phyloP scores from a whole-genome alignment of 2,888 invertebrate species.

The Celastrina argiolus region DNA sequence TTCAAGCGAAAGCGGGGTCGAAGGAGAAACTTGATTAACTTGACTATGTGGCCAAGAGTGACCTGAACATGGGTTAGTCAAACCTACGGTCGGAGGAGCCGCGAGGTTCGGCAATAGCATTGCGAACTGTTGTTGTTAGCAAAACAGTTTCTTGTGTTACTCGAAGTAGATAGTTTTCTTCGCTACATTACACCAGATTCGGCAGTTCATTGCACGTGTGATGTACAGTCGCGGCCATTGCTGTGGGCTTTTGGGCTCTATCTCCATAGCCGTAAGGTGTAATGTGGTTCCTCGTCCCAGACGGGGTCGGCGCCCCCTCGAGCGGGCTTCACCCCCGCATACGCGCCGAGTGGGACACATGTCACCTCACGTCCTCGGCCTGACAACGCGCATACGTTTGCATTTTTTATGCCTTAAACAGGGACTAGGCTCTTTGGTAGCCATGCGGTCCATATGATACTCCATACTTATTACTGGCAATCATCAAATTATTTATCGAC shows the following conservation, averaged over 20 bases:
- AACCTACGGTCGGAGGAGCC: too few species aligned
- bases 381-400: slow-evolving; percentile 1
- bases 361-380: not conserved
- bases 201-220: slow-evolving; percentile 1
- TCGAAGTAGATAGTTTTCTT: not conserved
- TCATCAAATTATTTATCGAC: too few species aligned
- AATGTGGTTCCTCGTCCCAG: not conserved
- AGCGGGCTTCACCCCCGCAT: not conserved
- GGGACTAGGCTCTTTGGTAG: not conserved
- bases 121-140: not conserved
- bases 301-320: not conserved
- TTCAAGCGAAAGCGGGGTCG: too few species aligned
- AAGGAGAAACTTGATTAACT: too few species aligned
- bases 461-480: too few species aligned
- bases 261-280: not conserved
- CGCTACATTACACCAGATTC: not conserved
- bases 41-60: too few species aligned
- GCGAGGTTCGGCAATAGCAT: not conserved
- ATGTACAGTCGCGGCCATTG: not conserved
- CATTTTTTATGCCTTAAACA: not conserved
- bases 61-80: too few species aligned
- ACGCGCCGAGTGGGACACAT: not conserved
- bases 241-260: not conserved
- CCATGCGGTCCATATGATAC: too few species aligned
- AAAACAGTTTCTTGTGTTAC: not conserved